Evolutionary conservation across 2,797 vertebrate species (phyloP).

Genomic region (Hemibagrus guttatus): DNA sequence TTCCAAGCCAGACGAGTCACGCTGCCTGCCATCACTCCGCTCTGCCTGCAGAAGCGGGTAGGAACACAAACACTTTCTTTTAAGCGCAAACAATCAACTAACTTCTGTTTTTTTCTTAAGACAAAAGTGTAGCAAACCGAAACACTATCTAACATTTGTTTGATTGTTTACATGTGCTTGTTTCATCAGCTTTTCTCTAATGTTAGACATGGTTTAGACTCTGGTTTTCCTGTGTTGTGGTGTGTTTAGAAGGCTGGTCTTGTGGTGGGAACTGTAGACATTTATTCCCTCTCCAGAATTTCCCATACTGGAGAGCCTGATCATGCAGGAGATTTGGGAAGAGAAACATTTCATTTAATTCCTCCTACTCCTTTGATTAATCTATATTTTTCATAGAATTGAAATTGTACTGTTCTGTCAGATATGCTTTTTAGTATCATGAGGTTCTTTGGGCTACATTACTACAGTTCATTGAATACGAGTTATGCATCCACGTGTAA

Average conservation of each 20-base stretch:
- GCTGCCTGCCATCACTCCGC: constrained; percentile 86
- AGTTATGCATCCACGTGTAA: neutral
- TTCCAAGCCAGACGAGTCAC: constrained; percentile 89
- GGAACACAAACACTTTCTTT: constrained; percentile 50
- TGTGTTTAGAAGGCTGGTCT: constrained; percentile 19
- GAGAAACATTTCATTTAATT: constrained; percentile 6
- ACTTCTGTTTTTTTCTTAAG: constrained; percentile 4
- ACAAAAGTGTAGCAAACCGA: constrained; percentile 7
- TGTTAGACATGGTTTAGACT: constrained; percentile 29
- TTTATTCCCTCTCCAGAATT: constrained; percentile 4
- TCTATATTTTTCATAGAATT: neutral
- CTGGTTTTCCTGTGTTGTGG: constrained; percentile 37
- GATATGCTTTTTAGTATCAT: neutral
- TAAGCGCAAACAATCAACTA: neutral
- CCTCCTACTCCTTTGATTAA: neutral
- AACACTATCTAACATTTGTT: constrained; percentile 12
- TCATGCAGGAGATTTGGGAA: neutral
- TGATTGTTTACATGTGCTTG: constrained; percentile 28
- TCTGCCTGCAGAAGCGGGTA: constrained; percentile 87
- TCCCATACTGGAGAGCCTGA: constrained; percentile 3
- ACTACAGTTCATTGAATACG: neutral
- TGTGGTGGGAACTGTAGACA: constrained; percentile 13
- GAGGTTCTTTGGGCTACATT: neutral
- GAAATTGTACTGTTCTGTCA: neutral
- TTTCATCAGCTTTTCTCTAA: constrained; percentile 8